phyloP scores from a whole-genome alignment of 1,140 invertebrate species.

The Wasmannia auropunctata region DNA sequence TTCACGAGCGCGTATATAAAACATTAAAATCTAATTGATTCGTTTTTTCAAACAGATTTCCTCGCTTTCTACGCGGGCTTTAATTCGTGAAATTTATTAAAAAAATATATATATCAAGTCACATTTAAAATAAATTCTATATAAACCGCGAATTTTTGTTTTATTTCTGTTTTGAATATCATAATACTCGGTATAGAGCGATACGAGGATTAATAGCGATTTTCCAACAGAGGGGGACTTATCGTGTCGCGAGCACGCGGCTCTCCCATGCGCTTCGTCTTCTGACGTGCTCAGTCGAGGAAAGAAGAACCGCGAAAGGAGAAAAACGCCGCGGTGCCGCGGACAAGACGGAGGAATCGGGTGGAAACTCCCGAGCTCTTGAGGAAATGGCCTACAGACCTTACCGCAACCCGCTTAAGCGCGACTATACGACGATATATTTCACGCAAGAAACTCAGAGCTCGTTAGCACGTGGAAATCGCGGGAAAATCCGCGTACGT shows the following conservation, averaged over 20 bases:
- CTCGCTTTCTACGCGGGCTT: not conserved
- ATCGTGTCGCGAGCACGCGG: not conserved
- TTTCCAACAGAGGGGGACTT: not conserved
- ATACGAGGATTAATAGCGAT: not conserved
- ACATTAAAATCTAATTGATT: not conserved
- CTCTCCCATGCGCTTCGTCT: not conserved
- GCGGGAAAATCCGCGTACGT: constrained; percentile 51
- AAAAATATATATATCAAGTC: not conserved
- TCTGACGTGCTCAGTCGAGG: not conserved
- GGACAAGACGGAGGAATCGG: constrained; percentile 26
- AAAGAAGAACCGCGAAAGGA: not conserved
- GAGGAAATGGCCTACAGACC: constrained; percentile 70
- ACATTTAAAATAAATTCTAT: not conserved
- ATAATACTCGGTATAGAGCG: not conserved
- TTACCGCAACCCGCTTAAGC: constrained; percentile 67
- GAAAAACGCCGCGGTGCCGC: not conserved
- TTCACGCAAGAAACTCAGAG: constrained; percentile 54
- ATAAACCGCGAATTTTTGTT: not conserved
- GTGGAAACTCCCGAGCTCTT: constrained; percentile 24
- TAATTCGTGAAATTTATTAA: not conserved
- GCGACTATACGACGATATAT: constrained; percentile 35
- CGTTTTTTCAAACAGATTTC: not conserved
- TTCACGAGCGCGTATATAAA: not conserved
- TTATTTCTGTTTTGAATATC: not conserved
- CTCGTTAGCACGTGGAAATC: constrained; percentile 71